Conservation (phyloP, 2,888 invertebrate species). For the Phaedon cochleariae region DNA sequence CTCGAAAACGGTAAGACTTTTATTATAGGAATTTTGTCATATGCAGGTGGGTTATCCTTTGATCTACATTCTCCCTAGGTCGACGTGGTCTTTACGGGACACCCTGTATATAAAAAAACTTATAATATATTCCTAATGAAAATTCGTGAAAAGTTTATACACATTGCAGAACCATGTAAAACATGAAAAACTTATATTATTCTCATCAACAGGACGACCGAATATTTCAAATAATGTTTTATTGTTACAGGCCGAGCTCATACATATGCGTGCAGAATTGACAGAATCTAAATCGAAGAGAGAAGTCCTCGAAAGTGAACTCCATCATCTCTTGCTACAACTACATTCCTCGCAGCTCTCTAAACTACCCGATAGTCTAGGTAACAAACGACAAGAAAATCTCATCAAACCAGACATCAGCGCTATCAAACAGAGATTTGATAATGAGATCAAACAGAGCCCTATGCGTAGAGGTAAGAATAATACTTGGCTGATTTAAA, state of each 20-base stretch:
- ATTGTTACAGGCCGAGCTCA: slow-evolving; percentile 74
- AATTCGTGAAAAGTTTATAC: too few relatives aligned
- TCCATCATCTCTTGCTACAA: slow-evolving; percentile 70
- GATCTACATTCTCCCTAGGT: too few relatives aligned
- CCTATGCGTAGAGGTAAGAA: slow-evolving; percentile 56
- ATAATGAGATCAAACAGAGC: slow-evolving; percentile 60
- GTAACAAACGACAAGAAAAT: slow-evolving; percentile 56
- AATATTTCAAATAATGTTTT: not conserved
- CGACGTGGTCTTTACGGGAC: too few relatives aligned
- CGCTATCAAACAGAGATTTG: slow-evolving; percentile 61
- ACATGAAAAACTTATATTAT: too few relatives aligned
- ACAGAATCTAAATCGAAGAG: slow-evolving; percentile 73
- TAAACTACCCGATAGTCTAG: slow-evolving; percentile 61
- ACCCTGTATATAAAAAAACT: too few relatives aligned
- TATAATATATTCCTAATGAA: too few relatives aligned
- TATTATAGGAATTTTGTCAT: too few relatives aligned
- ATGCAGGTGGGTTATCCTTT: too few relatives aligned
- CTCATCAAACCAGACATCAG: slow-evolving; percentile 59
- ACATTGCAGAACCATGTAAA: too few relatives aligned
- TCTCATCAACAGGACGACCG: too few relatives aligned
- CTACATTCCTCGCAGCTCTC: slow-evolving; percentile 69
- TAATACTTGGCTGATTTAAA: too few relatives aligned
- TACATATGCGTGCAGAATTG: slow-evolving; percentile 77
- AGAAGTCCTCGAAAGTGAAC: slow-evolving; percentile 69
- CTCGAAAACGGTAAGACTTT: too few relatives aligned